Conservation (phyloP, 2,113 vertebrate species). For the Dolichotis patagonum region DNA sequence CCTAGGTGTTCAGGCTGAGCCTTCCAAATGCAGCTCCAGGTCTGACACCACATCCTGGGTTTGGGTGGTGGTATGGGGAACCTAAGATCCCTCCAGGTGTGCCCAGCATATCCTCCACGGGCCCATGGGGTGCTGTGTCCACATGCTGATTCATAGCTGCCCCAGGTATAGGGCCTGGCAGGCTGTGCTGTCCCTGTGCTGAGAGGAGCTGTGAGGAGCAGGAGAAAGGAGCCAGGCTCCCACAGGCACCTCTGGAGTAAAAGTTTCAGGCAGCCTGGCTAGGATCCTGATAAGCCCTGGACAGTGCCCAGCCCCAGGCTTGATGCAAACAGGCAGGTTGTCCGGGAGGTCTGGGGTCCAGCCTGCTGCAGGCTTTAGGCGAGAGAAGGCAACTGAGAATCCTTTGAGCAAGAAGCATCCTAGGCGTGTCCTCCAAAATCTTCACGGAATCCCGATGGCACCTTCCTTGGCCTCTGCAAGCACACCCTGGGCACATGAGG, state of each 20-base stretch:
- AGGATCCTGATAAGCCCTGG: background rate
- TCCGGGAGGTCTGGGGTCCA: too few species aligned
- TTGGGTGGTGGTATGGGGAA: background rate
- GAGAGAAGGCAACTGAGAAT: background rate
- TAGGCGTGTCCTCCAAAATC: background rate
- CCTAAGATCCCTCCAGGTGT: background rate
- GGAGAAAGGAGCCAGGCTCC: background rate
- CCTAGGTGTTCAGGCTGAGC: background rate
- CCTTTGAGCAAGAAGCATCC: background rate
- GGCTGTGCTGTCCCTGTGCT: background rate
- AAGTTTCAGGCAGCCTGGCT: background rate
- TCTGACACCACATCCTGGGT: background rate
- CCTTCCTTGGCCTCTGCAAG: fast-evolving
- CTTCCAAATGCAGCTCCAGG: background rate
- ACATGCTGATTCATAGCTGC: background rate
- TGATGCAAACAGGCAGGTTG: fast-evolving
- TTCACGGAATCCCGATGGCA: fast-evolving
- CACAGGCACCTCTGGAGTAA: background rate
- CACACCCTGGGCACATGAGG: too few species aligned
- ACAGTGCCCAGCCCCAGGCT: background rate
- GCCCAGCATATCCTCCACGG: background rate
- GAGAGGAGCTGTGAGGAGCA: background rate
- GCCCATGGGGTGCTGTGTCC: background rate
- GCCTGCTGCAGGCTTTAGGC: background rate
- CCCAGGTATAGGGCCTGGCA: background rate